Percentiles rank a stretch among this genome's conserved stretches.
Evolutionary conservation across 2,797 vertebrate genomes (phyloP).

Genomic region (Myripristis jacobus): DNA sequence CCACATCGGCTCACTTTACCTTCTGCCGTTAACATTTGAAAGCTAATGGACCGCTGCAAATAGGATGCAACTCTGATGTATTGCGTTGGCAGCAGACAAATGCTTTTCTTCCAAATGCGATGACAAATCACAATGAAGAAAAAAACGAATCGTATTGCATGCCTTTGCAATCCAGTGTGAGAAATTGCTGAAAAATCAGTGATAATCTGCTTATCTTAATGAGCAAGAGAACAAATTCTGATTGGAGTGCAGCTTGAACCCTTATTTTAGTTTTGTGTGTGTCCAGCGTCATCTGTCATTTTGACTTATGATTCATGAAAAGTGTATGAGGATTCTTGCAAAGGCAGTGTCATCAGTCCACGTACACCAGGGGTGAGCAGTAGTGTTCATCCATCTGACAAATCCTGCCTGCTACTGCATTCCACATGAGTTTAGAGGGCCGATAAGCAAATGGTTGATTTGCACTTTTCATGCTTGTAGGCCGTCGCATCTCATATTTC

Average conservation of each 20-base stretch:
- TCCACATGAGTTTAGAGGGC: slow-evolving; percentile 36
- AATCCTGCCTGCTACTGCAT: slow-evolving; percentile 53
- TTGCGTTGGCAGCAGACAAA: no score
- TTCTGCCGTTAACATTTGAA: neutral
- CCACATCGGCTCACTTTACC: neutral
- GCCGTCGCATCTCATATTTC: slow-evolving; percentile 25
- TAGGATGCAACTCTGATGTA: no score
- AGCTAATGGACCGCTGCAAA: neutral
- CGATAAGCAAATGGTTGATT: slow-evolving; percentile 67
- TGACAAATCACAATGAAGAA: neutral
- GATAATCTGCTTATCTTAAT: neutral
- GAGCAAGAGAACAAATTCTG: neutral
- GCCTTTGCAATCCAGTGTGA: neutral
- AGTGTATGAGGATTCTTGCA: slow-evolving; percentile 41
- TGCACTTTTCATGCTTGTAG: slow-evolving; percentile 21
- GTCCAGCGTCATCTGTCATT: slow-evolving; percentile 34
- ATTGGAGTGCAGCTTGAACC: neutral
- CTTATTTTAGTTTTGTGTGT: neutral
- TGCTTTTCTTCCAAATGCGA: no score
- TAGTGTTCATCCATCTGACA: slow-evolving; percentile 63
- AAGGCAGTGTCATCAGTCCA: slow-evolving; percentile 40
- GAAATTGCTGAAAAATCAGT: neutral
- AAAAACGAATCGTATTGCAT: neutral
- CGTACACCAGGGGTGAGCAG: slow-evolving; percentile 45
- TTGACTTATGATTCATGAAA: slow-evolving; percentile 60